phyloP scores from a whole-genome alignment of 1,140 invertebrate genomes.

The Holotrichia oblita region DNA sequence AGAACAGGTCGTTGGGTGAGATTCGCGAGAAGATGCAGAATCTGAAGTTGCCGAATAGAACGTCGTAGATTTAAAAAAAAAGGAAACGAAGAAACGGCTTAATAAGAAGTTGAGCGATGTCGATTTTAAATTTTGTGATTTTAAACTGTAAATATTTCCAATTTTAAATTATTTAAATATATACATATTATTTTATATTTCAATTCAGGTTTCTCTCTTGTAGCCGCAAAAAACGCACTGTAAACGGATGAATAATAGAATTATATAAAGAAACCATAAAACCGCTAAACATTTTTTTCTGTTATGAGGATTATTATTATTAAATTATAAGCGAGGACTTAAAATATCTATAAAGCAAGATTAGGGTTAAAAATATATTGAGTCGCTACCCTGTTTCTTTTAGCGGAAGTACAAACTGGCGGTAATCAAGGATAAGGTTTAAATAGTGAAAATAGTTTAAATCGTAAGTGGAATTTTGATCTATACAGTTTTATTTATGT shows the following conservation, averaged over 20 bases:
- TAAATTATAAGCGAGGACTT: conserved; percentile 11
- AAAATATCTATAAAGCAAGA: neutral
- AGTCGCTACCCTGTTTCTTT: conserved; percentile 13
- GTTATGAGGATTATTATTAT: conserved; percentile 18
- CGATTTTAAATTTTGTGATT: neutral
- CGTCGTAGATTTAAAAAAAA: neutral
- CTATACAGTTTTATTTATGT: neutral
- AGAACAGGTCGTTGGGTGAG: conserved; percentile 53
- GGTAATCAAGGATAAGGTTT: neutral
- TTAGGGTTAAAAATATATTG: neutral
- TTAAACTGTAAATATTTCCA: neutral
- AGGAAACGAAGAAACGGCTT: neutral
- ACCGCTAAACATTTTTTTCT: neutral
- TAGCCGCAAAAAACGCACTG: too few relatives aligned
- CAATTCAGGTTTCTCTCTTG: too few relatives aligned
- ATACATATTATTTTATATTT: neutral
- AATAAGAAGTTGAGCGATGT: neutral
- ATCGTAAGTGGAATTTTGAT: neutral
- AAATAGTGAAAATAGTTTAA: neutral
- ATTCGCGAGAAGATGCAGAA: conserved; percentile 47
- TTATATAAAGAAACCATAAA: conserved; percentile 21
- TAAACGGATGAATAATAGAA: neutral
- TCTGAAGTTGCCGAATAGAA: conserved; percentile 33
- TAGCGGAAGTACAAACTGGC: neutral
- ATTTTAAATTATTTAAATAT: neutral